These are phyloP conservation scores for Dryocosmus kuriphilus DNA, from an alignment of 2,888 invertebrate species.

Conservation along the genomic window DNA sequence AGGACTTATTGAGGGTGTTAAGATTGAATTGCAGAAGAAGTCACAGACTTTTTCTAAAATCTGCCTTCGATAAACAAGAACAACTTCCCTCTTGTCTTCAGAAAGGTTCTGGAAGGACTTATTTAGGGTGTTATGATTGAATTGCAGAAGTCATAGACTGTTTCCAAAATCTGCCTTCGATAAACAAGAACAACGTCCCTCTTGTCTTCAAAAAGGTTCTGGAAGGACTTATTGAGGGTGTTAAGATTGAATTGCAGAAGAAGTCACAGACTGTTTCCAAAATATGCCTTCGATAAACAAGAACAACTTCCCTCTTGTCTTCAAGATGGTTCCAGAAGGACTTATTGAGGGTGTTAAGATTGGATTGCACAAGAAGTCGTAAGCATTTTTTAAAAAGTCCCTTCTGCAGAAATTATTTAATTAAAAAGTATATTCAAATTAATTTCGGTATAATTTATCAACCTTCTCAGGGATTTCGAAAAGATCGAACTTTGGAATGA, in stretches of 20 bases:
- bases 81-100: too few species aligned
- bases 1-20: conserved; percentile 81
- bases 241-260: conserved; percentile 78
- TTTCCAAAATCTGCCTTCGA: conserved; percentile 82
- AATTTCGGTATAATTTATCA: neutral
- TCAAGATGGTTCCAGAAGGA: too few species aligned
- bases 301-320: too few species aligned
- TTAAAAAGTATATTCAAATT: conserved; percentile 24
- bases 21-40: conserved; percentile 78
- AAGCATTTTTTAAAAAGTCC: conserved; percentile 32
- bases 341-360: too few species aligned
- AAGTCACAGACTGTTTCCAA: too few species aligned
- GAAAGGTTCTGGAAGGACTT: too few species aligned
- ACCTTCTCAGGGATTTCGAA: conserved; percentile 79
- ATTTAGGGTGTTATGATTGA: too few species aligned
- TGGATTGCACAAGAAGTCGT: too few species aligned
- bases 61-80: too few species aligned
- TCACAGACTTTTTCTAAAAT: too few species aligned
- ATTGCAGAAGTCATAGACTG: too few species aligned
- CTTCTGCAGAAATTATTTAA: conserved; percentile 6
- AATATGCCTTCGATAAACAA: too few species aligned
- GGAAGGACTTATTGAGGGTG: conserved; percentile 80
- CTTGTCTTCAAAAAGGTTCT: conserved; percentile 84
- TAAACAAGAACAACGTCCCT: conserved; percentile 83
- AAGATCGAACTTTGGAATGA: conserved; percentile 84